These are phyloP conservation scores for Peromyscus polionotus DNA, from an alignment of 2,113 vertebrate species.

Conservation along the genomic window DNA sequence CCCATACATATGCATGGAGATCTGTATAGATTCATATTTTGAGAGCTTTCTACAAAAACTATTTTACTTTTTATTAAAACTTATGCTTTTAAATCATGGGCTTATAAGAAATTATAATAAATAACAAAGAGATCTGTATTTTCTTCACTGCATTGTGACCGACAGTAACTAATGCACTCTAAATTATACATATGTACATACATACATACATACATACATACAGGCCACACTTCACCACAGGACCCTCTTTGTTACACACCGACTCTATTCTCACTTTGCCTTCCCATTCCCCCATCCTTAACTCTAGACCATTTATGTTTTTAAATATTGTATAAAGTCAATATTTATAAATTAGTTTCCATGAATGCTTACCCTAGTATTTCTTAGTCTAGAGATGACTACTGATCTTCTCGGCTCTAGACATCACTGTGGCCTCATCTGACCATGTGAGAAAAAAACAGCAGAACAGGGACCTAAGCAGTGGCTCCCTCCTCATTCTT, in stretches of 20 bases:
- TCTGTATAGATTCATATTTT: neutral
- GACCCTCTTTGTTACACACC: neutral
- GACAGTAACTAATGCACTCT: neutral
- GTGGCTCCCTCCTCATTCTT: neutral
- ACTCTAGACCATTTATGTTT: neutral
- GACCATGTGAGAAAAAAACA: neutral
- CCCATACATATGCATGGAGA: neutral
- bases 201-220: neutral
- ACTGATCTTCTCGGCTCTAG: neutral
- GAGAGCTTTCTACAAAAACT: conserved; percentile 29
- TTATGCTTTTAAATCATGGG: conserved; percentile 35
- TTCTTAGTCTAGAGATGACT: neutral
- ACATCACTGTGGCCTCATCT: neutral
- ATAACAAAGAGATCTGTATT: neutral
- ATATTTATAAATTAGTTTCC: neutral
- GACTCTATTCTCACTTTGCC: neutral
- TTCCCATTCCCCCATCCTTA: neutral
- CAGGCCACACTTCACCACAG: neutral
- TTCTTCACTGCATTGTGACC: neutral
- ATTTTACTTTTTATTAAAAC: neutral
- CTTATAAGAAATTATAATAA: neutral
- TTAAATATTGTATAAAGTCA: neutral
- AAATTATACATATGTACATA: neutral
- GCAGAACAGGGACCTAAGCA: neutral
- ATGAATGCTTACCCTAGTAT: neutral